Conservation (phyloP, 2,113 vertebrate species). For the Haemorhous mexicanus region DNA sequence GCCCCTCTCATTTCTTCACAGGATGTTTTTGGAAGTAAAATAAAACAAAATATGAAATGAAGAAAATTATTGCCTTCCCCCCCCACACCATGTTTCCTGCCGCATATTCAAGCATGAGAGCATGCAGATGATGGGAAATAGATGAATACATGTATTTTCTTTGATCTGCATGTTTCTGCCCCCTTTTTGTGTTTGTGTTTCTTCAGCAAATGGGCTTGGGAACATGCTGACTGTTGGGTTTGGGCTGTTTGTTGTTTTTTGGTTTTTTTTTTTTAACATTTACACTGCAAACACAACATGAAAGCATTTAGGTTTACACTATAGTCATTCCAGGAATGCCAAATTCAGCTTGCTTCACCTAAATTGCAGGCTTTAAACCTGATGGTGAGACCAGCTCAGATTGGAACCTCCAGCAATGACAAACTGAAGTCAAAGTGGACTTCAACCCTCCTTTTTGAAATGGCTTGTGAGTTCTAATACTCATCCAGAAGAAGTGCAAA, state of each 20-base stretch:
- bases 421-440: neutral
- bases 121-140: neutral
- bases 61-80: neutral
- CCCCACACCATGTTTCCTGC: neutral
- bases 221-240: neutral
- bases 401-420: neutral
- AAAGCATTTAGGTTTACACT: neutral
- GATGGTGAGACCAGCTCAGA: neutral
- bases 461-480: neutral
- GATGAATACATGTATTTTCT: neutral
- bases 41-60: neutral
- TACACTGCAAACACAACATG: constrained; percentile 10
- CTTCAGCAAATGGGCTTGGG: neutral
- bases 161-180: neutral
- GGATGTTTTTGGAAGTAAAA: neutral
- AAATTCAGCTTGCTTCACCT: neutral
- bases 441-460: neutral
- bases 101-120: neutral
- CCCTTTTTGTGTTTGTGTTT: neutral
- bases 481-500: neutral
- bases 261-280: neutral
- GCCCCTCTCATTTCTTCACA: neutral
- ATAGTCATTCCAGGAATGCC: neutral
- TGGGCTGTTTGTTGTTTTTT: neutral
- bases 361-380: neutral